A percentile compares a stretch with the other conserved stretches of the same genome.
These are phyloP conservation scores for Dicerorhinus sumatrensis DNA, from an alignment of 2,113 vertebrate genomes.

Conservation along the genomic window DNA sequence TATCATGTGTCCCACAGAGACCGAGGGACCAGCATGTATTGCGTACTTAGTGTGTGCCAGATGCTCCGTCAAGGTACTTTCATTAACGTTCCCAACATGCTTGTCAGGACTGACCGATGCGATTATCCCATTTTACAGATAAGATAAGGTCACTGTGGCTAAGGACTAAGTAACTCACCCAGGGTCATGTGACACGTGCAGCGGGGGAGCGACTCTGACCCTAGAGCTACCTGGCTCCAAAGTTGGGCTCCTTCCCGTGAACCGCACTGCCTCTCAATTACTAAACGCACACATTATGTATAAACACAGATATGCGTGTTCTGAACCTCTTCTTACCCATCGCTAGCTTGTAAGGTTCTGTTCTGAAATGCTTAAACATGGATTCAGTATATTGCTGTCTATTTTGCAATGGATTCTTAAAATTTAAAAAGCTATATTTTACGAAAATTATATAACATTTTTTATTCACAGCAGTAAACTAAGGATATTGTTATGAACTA, in stretches of 20 bases:
- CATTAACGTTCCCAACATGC: background rate
- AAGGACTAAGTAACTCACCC: background rate
- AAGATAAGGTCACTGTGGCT: background rate
- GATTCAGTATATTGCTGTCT: background rate
- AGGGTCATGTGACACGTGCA: background rate
- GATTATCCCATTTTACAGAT: background rate
- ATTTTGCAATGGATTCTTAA: background rate
- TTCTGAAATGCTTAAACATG: background rate
- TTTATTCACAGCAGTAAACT: conserved; percentile 63
- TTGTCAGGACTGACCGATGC: too few species aligned
- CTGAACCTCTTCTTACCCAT: rapidly evolving
- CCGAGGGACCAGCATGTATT: rapidly evolving
- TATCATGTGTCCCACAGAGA: too few species aligned
- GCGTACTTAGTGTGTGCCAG: rapidly evolving
- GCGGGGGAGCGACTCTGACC: background rate
- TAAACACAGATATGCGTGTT: rapidly evolving
- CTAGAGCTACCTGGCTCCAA: rapidly evolving
- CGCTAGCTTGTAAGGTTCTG: background rate
- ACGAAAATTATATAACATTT: background rate
- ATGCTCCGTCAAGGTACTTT: rapidly evolving
- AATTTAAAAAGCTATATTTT: background rate
- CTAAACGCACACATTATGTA: rapidly evolving
- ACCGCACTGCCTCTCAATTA: background rate
- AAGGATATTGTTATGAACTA: conserved; percentile 59
- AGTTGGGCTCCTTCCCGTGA: rapidly evolving